Percentiles rank a stretch among this genome's conserved stretches.
phyloP scores from a whole-genome alignment of 2,888 invertebrate genomes.

The Tineola bisselliella region DNA sequence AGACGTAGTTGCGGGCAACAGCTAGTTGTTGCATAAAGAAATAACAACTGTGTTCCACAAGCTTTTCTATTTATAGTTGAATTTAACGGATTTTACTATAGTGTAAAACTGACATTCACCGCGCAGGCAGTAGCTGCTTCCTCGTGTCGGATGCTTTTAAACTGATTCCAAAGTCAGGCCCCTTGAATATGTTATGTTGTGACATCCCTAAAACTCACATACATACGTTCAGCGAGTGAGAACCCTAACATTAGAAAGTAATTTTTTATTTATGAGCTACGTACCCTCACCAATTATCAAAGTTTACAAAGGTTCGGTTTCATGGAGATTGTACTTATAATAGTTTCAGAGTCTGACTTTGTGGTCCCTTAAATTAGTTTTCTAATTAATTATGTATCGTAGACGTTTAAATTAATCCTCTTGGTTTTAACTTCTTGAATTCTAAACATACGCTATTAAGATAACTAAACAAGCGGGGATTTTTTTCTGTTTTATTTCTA shows the following conservation, averaged over 20 bases:
- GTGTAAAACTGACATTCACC: too few relatives aligned
- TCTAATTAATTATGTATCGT: not conserved
- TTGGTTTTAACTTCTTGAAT: not conserved
- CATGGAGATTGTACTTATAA: not conserved
- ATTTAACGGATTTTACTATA: too few relatives aligned
- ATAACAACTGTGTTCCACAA: too few relatives aligned
- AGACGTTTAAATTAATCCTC: not conserved
- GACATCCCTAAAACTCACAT: not conserved
- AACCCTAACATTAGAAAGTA: not conserved
- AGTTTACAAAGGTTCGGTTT: not conserved
- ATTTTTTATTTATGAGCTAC: not conserved
- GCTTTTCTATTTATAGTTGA: too few relatives aligned
- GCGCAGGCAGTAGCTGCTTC: too few relatives aligned
- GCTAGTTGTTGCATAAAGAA: too few relatives aligned
- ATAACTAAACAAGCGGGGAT: too few relatives aligned
- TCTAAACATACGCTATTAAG: not conserved
- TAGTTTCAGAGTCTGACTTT: not conserved
- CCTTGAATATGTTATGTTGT: too few relatives aligned
- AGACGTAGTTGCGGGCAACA: too few relatives aligned
- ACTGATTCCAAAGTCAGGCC: too few relatives aligned
- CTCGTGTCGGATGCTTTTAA: too few relatives aligned
- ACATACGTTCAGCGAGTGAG: not conserved
- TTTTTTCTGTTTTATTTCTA: too few relatives aligned
- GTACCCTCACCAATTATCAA: conserved; percentile 1
- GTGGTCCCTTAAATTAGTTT: conserved; percentile 4